A percentile compares a stretch with the other conserved stretches of the same genome.
These are phyloP conservation scores for Thecocarcelia acutangulata DNA, from an alignment of 2,888 invertebrate genomes.

Conservation along the genomic window DNA sequence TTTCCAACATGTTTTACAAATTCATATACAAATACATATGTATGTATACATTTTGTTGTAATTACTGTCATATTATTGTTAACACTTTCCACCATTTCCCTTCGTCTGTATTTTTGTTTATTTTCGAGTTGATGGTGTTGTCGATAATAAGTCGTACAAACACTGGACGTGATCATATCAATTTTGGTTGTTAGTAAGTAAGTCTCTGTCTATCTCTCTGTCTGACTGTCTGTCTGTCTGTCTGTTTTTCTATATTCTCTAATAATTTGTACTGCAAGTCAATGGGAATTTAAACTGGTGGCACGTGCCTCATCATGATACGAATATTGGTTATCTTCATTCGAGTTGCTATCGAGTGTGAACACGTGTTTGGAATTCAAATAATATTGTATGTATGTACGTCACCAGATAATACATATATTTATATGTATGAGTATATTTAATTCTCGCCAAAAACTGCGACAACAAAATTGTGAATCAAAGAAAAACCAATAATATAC, in stretches of 20 bases:
- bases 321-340: slow-evolving; percentile 31
- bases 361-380: slow-evolving; percentile 76
- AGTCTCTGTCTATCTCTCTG: too few species aligned
- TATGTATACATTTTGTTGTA: slow-evolving; percentile 49
- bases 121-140: slow-evolving; percentile 55
- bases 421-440: too few species aligned
- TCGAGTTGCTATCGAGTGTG: slow-evolving; percentile 73
- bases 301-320: slow-evolving; percentile 63
- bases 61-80: slow-evolving; percentile 45
- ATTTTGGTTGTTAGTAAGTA: slow-evolving; percentile 50
- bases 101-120: not conserved
- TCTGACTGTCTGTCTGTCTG: too few species aligned
- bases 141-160: slow-evolving; percentile 56
- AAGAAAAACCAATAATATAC: too few species aligned
- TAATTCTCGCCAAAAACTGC: too few species aligned
- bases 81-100: slow-evolving; percentile 13
- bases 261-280: slow-evolving; percentile 47
- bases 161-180: slow-evolving; percentile 64
- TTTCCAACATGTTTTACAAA: slow-evolving; percentile 12
- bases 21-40: slow-evolving; percentile 16
- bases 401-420: too few species aligned
- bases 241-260: slow-evolving; percentile 9
- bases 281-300: slow-evolving; percentile 59
- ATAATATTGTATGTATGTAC: slow-evolving; percentile 43
- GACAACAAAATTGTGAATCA: too few species aligned